Percentiles rank a stretch among this genome's conserved stretches.
Conservation (phyloP, 2,797 vertebrate genomes). For the Sebastes paucispinis region DNA sequence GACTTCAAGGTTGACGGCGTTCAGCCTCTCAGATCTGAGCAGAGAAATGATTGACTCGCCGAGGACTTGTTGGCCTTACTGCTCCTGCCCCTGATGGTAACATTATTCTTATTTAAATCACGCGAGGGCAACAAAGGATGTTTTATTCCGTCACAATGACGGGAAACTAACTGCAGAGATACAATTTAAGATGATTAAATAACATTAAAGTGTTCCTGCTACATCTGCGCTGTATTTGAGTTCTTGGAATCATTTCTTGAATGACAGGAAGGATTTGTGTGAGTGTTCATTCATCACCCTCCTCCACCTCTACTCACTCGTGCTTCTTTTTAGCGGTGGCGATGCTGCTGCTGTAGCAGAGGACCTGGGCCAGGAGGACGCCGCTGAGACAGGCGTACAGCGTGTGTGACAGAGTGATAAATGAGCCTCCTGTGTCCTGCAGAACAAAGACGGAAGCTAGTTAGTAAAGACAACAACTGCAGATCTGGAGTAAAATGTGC, state of each 20-base stretch:
- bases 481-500: neutral
- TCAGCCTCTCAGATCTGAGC: neutral
- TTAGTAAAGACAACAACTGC: neutral
- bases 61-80: neutral
- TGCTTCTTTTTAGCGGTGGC: slow-evolving; percentile 65
- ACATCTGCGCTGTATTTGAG: neutral
- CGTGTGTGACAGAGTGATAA: slow-evolving; percentile 68
- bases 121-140: neutral
- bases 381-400: slow-evolving; percentile 82
- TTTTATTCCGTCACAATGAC: neutral
- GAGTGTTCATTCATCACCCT: neutral
- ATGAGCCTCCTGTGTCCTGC: slow-evolving; percentile 80
- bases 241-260: neutral
- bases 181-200: neutral
- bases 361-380: slow-evolving; percentile 83
- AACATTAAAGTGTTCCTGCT: neutral
- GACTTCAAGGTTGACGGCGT: neutral
- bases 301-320: slow-evolving; percentile 48
- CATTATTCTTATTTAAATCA: neutral
- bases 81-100: neutral
- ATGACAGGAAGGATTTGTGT: neutral
- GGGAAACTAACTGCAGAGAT: neutral
- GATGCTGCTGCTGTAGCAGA: slow-evolving; percentile 74
- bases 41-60: neutral
- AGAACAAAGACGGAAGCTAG: slow-evolving; percentile 4